Evolutionary conservation across 2,888 invertebrate genomes (phyloP).

Genomic region (Polymixis flavicincta): DNA sequence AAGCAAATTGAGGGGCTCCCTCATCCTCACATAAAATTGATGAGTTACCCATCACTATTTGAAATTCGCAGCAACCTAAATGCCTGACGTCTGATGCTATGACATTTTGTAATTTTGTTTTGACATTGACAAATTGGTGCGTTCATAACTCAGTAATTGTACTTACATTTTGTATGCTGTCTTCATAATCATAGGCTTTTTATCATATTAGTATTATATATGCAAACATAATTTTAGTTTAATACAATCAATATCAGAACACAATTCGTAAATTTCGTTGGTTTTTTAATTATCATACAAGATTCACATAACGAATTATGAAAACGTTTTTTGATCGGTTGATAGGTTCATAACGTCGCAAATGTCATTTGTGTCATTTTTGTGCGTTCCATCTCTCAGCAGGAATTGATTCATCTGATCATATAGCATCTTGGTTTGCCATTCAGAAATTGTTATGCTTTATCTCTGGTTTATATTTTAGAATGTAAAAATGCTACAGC

Average conservation of each 20-base stretch:
- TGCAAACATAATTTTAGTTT: not conserved
- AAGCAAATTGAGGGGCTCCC: no score
- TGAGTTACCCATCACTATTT: no score
- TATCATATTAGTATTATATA: not conserved
- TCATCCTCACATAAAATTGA: no score
- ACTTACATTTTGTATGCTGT: not conserved
- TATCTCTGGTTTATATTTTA: not conserved
- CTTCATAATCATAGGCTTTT: not conserved
- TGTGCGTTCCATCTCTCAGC: slow-evolving; percentile 22
- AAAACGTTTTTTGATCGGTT: not conserved
- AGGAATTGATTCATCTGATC: not conserved
- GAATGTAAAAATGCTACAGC: not conserved
- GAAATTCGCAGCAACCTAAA: slow-evolving; percentile 13
- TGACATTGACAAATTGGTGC: slow-evolving; percentile 24
- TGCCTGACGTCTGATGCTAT: slow-evolving; percentile 1
- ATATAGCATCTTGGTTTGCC: slow-evolving; percentile 19
- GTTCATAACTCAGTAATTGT: slow-evolving; percentile 13
- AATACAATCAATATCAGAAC: not conserved
- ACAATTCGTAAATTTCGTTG: not conserved
- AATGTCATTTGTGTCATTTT: slow-evolving; percentile 38
- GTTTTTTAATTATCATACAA: not conserved
- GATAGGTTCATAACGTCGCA: not conserved
- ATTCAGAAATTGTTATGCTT: not conserved
- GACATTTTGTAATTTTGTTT: slow-evolving; percentile 20
- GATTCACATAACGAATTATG: not conserved